Evolutionary conservation across 2,797 vertebrate species (phyloP), one percentile per base, ranked within the genome.

Genomic region (Microctenopoma stevenorrisi): DNA sequence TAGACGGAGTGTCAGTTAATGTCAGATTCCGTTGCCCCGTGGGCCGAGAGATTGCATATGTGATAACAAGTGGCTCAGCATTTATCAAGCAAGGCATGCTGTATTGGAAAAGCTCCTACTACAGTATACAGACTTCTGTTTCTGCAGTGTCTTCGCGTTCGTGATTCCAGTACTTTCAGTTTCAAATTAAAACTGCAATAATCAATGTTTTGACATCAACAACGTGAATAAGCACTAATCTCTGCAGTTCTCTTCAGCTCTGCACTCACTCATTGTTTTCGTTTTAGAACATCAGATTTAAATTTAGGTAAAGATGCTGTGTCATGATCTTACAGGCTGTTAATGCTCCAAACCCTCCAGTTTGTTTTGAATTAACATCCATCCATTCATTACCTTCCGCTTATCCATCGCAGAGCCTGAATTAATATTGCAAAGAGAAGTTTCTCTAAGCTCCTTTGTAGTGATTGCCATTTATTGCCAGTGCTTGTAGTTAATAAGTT

Each of bases 1-100:
- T 47, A n/a, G 50, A 46, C 42, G 50, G 40, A 60, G 46, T 74
- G 80, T 81, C 66, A 70, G 62, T 40, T 64, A 46, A 55, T 79
- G 70, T 87, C 75, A 85, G 58, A 64, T 72, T 64, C 33, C 37
- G 61, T 61, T 68, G 64, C 75, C 48, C 59, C 6, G 3, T 13
- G 47, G 66, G 69, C 50, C 70, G 42, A 58, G 46, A 52, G 54
- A 67, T 33, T 53, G 65, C 64, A 56, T 56, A 75, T 48, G 57
- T 69, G 64, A 68, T 68, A 59, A 61, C 33, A 67, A 63, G 30
- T 42, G 59, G 50, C 64, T 74, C 74, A 28, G 51, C 28, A 35
- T 79, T 75, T 61, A 51, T 68, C 68, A 64, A 43, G 53, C 54
- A 48, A 61, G 43, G 42, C 47, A 62, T 59, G 60, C 37, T 46